Percentiles rank a stretch among this genome's conserved stretches.
Conservation (phyloP, 1,140 invertebrate genomes). For the Eueides isabella region DNA sequence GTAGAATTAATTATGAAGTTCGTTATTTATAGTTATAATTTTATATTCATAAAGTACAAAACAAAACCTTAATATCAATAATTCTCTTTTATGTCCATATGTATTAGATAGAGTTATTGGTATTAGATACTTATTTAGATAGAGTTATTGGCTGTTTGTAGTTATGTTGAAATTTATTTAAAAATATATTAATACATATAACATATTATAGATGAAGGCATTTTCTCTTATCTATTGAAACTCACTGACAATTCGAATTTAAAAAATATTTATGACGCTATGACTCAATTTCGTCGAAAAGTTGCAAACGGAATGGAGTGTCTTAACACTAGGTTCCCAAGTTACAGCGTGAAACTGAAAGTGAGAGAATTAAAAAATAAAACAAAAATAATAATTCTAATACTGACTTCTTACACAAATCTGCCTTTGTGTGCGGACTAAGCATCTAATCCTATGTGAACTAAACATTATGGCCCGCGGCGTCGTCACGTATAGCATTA, state of each 20-base stretch:
- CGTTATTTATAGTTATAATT: not conserved
- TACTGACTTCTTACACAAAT: conserved; percentile 30
- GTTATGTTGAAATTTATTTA: not conserved
- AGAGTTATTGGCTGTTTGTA: too few species aligned
- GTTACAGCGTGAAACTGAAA: too few species aligned
- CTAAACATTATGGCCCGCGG: conserved; percentile 58
- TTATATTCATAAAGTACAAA: not conserved
- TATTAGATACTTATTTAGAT: too few species aligned
- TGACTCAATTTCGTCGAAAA: too few species aligned
- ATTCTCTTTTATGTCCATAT: not conserved
- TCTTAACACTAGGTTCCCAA: too few species aligned
- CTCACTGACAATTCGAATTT: not conserved
- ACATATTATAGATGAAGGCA: not conserved
- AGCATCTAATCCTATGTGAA: conserved; percentile 73
- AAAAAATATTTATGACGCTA: too few species aligned
- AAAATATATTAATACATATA: not conserved
- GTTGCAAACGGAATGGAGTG: too few species aligned
- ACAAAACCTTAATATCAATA: not conserved
- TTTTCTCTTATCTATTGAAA: not conserved
- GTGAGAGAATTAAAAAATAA: too few species aligned
- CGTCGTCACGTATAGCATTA: conserved; percentile 38
- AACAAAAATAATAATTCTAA: conserved; percentile 4
- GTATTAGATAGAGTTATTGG: too few species aligned
- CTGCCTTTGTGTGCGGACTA: conserved; percentile 45
- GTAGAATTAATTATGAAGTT: not conserved